Base-by-base conservation (phyloP, 2,113 vertebrate genomes). In the Gambusia holbrooki region DNA sequence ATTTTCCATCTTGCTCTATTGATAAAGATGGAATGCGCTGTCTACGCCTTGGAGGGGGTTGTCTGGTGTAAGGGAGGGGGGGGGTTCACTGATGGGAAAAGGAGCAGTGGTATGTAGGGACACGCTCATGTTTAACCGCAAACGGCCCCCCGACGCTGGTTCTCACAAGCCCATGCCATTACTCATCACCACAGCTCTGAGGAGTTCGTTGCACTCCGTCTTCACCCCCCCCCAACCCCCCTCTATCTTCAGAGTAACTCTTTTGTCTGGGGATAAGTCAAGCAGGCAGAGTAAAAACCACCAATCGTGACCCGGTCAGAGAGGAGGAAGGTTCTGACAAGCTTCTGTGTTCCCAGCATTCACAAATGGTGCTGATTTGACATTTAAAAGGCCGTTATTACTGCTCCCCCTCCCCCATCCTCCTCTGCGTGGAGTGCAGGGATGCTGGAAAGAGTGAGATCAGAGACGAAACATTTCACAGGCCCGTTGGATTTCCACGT, bases 111-210 rank as follows among this genome's bases (percentile, higher is more conserved):
- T 94, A 95, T 95, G 87, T 88, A 86, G 88, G 83, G 84, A 94
- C 92, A 93, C 80, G 82, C 86, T 92, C 81, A 90, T 60, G 81
- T 90, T 93, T 87, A 90, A 93, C 90, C 92, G 84, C 90, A 94
- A 94, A 82, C 82, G 73, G 66, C 79, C 86, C 86, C 86, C 69
- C 74, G 80, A 93, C 87, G 64, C 92, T 88, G 93, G 91, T 94
- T 95, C 90, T 93, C 94, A 95, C 93, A 95, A 91, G 94, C 92
- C 91, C 83, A 79, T 77, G 82, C 87, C 87, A 93, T 94, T 94
- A 93, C 82, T 95, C 93, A 95, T 73, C 85, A 89, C 81, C 84
- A 86, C 61, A 8, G 83, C 82, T 83, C 84, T 92, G 77, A 74
- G 79, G 72, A 89, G 74, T 88, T 89, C 84, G 85, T 51, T 85